Percentiles rank a stretch among this genome's conserved stretches.
phyloP scores from a whole-genome alignment of 23 tunicate species.

The Ascidia mentula region DNA sequence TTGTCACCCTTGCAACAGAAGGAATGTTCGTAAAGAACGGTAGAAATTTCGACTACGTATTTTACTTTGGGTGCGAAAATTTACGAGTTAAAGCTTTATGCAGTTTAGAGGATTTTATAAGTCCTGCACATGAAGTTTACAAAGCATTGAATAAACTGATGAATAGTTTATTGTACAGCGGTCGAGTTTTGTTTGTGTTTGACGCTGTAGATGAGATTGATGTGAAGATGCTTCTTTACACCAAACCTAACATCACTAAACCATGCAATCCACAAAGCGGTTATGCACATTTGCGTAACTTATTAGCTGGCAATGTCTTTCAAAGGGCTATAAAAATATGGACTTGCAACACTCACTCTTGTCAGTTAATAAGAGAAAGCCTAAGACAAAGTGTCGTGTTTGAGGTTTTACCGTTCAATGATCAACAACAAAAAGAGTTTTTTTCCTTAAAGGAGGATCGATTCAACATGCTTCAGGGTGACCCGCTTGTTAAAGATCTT shows the following conservation, averaged over 20 bases:
- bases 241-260: neutral
- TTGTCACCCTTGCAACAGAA: neutral
- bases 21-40: neutral
- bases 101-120: neutral
- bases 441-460: too few relatives aligned
- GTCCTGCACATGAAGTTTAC: too few relatives aligned
- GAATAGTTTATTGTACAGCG: neutral
- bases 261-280: neutral
- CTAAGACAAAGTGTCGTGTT: neutral
- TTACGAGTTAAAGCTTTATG: neutral
- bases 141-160: neutral
- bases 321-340: neutral
- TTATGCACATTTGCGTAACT: neutral
- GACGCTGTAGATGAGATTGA: neutral
- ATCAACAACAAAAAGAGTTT: neutral
- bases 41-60: neutral
- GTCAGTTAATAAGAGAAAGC: too few relatives aligned
- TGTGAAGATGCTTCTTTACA: neutral
- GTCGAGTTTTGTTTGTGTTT: neutral
- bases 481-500: neutral
- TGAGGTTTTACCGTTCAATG: neutral
- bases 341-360: neutral
- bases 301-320: neutral
- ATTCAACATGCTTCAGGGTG: too few relatives aligned
- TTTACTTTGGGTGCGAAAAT: neutral